Conservation (phyloP, 1,140 invertebrate genomes). For the Drosophila willistoni region DNA sequence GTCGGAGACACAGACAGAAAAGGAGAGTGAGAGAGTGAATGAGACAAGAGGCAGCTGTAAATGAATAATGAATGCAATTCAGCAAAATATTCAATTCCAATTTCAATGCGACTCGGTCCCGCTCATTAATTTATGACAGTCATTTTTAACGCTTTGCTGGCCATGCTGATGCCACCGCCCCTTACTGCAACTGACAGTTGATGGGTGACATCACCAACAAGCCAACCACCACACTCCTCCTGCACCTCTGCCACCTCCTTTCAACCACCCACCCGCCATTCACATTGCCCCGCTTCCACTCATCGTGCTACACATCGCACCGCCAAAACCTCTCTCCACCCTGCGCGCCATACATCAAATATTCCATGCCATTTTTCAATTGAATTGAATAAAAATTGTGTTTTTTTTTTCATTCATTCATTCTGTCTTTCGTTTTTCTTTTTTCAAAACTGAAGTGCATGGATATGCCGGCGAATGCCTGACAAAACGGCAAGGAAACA, state of each 20-base stretch:
- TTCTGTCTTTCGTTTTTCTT: background rate
- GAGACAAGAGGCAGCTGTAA: conserved; percentile 58
- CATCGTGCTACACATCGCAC: background rate
- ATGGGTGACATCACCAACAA: conserved; percentile 35
- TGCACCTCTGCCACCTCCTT: no score
- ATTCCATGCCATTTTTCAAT: conserved; percentile 74
- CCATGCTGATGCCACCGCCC: conserved; percentile 33
- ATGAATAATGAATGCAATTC: conserved; percentile 80
- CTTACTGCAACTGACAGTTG: conserved; percentile 67
- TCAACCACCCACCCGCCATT: background rate
- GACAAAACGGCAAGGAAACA: background rate
- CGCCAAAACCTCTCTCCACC: background rate
- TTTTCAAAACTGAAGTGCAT: conserved; percentile 13
- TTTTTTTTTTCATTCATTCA: background rate
- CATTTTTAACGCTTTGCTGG: conserved; percentile 78
- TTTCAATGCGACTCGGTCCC: conserved; percentile 71
- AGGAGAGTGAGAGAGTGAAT: background rate
- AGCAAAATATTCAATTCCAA: conserved; percentile 74
- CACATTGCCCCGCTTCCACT: background rate
- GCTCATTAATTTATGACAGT: conserved; percentile 79
- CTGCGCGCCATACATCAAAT: conserved; percentile 61
- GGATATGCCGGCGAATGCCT: conserved; percentile 7
- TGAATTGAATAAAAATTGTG: conserved; percentile 69
- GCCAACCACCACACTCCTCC: conserved; percentile 1
- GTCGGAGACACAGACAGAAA: background rate